Conservation (phyloP, 2,113 vertebrate species). For the Dicentrarchus labrax region DNA sequence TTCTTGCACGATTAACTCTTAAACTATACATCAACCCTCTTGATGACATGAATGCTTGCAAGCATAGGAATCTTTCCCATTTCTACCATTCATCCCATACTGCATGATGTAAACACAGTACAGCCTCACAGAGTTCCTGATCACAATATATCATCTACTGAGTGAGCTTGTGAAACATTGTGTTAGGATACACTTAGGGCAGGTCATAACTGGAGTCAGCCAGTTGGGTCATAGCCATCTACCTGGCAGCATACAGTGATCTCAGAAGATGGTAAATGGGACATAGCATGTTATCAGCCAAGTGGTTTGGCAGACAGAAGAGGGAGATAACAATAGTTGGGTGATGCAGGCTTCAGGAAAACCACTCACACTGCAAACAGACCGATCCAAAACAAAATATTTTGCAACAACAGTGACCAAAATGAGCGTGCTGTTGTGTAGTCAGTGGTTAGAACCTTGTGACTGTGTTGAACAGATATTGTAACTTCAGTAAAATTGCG, state of each 20-base stretch:
- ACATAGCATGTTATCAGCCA: slow-evolving; percentile 45
- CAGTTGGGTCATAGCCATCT: slow-evolving; percentile 14
- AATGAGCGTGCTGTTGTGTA: slow-evolving; percentile 6
- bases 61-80: neutral
- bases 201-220: slow-evolving; percentile 37
- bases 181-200: slow-evolving; percentile 26
- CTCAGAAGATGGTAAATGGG: slow-evolving; percentile 52
- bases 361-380: slow-evolving; percentile 25
- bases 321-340: slow-evolving; percentile 34
- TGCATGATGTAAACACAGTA: too few species aligned
- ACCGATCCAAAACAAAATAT: slow-evolving; percentile 16
- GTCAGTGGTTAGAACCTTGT: neutral
- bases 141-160: slow-evolving; percentile 6
- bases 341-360: slow-evolving; percentile 14
- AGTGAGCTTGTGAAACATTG: slow-evolving; percentile 4
- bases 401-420: slow-evolving; percentile 10
- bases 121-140: neutral
- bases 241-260: slow-evolving; percentile 18
- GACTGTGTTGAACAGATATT: slow-evolving; percentile 1
- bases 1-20: neutral
- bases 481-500: slow-evolving; percentile 3
- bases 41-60: neutral
- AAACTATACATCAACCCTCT: neutral
- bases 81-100: neutral
- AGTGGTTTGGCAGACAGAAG: slow-evolving; percentile 40